phyloP scores from a whole-genome alignment of 2,797 vertebrate species.

The Enteromius anoplus region DNA sequence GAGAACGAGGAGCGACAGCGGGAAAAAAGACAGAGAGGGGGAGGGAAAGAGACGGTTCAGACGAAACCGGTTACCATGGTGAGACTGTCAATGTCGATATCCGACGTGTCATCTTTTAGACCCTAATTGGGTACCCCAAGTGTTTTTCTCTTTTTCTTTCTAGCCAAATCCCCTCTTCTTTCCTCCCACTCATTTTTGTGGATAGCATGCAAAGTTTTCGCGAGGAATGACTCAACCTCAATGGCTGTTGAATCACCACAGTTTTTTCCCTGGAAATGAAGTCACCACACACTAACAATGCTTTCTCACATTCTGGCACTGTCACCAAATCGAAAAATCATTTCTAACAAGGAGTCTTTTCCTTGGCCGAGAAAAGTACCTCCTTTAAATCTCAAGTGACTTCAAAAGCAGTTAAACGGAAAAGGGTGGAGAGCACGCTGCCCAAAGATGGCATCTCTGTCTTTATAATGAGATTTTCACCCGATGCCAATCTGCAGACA shows the following conservation, averaged over 20 bases:
- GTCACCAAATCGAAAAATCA: slow-evolving; percentile 40
- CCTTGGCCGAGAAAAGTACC: slow-evolving; percentile 2
- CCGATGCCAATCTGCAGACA: slow-evolving; percentile 32
- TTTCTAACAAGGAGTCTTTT: slow-evolving; percentile 31
- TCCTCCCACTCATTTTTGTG: slow-evolving; percentile 15
- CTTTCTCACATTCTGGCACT: slow-evolving; percentile 5
- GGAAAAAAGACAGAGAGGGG: slow-evolving; percentile 1
- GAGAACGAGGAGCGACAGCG: background rate
- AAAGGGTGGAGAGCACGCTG: background rate
- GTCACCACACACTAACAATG: slow-evolving; percentile 29
- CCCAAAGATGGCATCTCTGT: slow-evolving; percentile 37
- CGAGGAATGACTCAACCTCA: slow-evolving; percentile 41
- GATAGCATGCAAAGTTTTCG: slow-evolving; percentile 6
- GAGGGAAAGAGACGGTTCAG: slow-evolving; percentile 1
- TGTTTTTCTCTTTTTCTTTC: slow-evolving; percentile 34
- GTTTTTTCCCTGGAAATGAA: slow-evolving; percentile 10
- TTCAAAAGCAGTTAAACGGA: slow-evolving; percentile 13
- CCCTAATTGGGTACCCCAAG: slow-evolving; percentile 46
- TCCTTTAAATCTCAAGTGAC: slow-evolving; percentile 16
- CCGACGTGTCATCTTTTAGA: slow-evolving; percentile 32
- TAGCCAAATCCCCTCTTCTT: slow-evolving; percentile 6
- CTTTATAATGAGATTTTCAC: slow-evolving; percentile 46
- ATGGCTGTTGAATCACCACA: slow-evolving; percentile 30
- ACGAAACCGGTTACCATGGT: slow-evolving; percentile 43
- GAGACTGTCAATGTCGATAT: slow-evolving; percentile 40